Evolutionary conservation across 2,888 invertebrate genomes (phyloP).

Genomic region (Amphiduros pacificus): DNA sequence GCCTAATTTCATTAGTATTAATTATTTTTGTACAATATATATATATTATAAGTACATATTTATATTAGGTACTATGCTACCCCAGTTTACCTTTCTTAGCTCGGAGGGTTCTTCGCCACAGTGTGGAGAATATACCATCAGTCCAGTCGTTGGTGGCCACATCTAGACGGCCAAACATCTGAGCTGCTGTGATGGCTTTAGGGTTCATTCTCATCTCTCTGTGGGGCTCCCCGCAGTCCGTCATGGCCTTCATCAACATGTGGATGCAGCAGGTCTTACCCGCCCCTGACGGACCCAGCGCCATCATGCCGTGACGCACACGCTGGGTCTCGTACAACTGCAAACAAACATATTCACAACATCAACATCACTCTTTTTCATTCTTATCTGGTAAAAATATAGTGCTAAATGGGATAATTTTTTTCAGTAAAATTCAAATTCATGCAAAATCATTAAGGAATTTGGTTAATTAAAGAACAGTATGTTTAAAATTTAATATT

Average conservation of each 20-base stretch:
- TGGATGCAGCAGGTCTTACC: constrained; percentile 93
- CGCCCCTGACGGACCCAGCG: constrained; percentile 88
- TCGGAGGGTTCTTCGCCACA: constrained; percentile 93
- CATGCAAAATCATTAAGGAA: neutral
- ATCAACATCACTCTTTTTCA: neutral
- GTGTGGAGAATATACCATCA: constrained; percentile 93
- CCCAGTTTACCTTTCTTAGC: constrained; percentile 68
- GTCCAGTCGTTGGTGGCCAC: constrained; percentile 99
- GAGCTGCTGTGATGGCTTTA: constrained; percentile 93
- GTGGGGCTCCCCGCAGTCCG: constrained; percentile 81
- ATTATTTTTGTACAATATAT: too few species aligned
- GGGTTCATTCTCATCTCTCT: constrained; percentile 98
- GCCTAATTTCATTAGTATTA: too few species aligned
- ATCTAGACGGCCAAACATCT: constrained; percentile 95
- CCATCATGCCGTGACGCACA: constrained; percentile 70
- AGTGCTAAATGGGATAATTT: too few species aligned
- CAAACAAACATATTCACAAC: neutral
- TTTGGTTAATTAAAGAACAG: too few species aligned
- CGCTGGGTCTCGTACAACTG: constrained; percentile 61
- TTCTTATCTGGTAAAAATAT: too few species aligned
- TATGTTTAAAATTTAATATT: too few species aligned
- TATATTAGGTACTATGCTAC: neutral
- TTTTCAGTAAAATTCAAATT: neutral
- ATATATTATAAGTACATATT: neutral
- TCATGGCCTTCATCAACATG: constrained; percentile 86